These are phyloP conservation scores for Dromococcyx pavoninus DNA, from an alignment of 2,797 vertebrate genomes.

Conservation along the genomic window DNA sequence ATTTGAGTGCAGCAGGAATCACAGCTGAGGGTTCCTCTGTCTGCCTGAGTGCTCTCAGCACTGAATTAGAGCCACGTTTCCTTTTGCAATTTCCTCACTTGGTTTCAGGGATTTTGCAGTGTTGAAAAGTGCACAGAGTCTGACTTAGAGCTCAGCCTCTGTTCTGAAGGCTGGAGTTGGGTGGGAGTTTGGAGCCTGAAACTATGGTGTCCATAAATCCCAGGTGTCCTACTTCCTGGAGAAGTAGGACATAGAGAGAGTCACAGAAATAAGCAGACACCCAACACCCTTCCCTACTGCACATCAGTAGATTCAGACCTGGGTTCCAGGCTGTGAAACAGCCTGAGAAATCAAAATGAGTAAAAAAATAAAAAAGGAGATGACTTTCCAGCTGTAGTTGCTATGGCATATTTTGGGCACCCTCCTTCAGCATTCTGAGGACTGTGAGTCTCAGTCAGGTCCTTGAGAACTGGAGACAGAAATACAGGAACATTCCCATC, in stretches of 20 bases:
- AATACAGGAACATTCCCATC: slow-evolving; percentile 6
- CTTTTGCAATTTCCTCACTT: background rate
- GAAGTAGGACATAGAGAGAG: background rate
- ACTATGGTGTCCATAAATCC: slow-evolving; percentile 1
- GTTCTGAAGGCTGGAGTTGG: background rate
- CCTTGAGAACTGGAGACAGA: slow-evolving; percentile 35
- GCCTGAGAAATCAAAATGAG: background rate
- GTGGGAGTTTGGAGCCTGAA: background rate
- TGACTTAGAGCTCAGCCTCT: background rate
- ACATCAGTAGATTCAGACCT: background rate
- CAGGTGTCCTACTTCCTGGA: slow-evolving; percentile 9
- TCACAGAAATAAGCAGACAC: background rate
- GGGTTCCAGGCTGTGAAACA: background rate
- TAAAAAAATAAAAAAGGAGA: background rate
- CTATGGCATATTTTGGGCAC: slow-evolving; percentile 24
- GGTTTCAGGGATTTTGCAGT: background rate
- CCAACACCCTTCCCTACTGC: background rate
- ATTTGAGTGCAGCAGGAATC: background rate
- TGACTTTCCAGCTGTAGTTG: slow-evolving; percentile 14
- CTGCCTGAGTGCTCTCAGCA: background rate
- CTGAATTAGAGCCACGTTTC: background rate
- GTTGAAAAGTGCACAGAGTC: background rate
- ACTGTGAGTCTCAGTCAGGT: background rate
- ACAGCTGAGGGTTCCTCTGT: background rate
- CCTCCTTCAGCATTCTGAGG: background rate